A percentile compares a stretch with the other conserved stretches of the same genome.
Evolutionary conservation across 37 sponge, comb jelly and placozoan genomes (phyloP).

Genomic region (Corticium candelabrum): DNA sequence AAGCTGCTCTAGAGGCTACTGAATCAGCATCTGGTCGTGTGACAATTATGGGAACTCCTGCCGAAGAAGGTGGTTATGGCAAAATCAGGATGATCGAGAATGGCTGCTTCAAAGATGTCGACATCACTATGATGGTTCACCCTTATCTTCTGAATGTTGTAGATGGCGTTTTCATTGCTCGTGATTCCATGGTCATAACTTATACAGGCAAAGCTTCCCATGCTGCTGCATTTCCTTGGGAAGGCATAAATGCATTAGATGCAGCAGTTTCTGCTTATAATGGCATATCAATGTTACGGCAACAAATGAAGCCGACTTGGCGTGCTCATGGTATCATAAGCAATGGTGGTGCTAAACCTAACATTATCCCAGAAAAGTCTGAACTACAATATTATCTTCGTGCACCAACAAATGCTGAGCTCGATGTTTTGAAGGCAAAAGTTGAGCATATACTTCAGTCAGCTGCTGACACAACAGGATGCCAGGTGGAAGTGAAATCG

Average conservation of each 20-base stretch:
- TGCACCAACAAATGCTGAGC: slow-evolving; percentile 29
- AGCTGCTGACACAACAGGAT: slow-evolving; percentile 31
- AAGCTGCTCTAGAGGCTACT: slow-evolving; percentile 56
- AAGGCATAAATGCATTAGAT: slow-evolving; percentile 76
- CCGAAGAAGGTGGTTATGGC: slow-evolving; percentile 78
- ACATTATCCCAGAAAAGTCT: slow-evolving; percentile 54
- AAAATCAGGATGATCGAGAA: slow-evolving; percentile 54
- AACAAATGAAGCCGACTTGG: slow-evolving; percentile 73
- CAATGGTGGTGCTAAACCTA: slow-evolving; percentile 49
- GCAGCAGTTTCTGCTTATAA: slow-evolving; percentile 77
- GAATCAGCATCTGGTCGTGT: slow-evolving; percentile 20
- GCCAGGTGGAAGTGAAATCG: slow-evolving; percentile 14
- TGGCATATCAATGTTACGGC: slow-evolving; percentile 55
- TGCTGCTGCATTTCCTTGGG: slow-evolving; percentile 80
- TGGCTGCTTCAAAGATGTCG: slow-evolving; percentile 53
- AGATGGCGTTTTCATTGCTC: slow-evolving; percentile 13
- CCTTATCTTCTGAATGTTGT: slow-evolving; percentile 37
- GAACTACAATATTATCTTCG: slow-evolving; percentile 41
- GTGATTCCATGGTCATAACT: slow-evolving; percentile 8
- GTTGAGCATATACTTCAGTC: slow-evolving; percentile 50
- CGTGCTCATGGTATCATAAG: slow-evolving; percentile 67
- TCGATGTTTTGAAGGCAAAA: slow-evolving; percentile 19
- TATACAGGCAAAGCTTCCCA: slow-evolving; percentile 70
- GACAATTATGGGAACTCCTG: slow-evolving; percentile 78
- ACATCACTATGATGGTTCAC: slow-evolving; percentile 90